phyloP scores from a whole-genome alignment of 23 tunicate genomes.

The Aplidium turbinatum region DNA sequence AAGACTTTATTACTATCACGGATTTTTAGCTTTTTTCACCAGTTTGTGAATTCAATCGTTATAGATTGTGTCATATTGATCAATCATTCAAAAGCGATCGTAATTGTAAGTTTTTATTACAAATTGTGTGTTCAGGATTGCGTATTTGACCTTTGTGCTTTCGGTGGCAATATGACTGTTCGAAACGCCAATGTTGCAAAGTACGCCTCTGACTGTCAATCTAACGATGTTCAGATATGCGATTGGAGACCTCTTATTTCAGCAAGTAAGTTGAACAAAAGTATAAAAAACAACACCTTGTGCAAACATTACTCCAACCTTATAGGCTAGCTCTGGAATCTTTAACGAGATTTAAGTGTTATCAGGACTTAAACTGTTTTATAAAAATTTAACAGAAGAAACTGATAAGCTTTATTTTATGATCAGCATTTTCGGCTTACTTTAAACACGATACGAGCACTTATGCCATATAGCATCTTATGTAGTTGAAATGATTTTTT shows the following conservation, averaged over 20 bases:
- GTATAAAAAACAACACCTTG: too few relatives aligned
- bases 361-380: neutral
- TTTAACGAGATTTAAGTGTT: too few relatives aligned
- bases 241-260: constrained; percentile 55
- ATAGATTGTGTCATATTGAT: too few relatives aligned
- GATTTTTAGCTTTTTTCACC: too few relatives aligned
- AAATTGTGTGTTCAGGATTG: constrained; percentile 41
- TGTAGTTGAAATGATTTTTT: neutral
- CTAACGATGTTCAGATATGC: constrained; percentile 26
- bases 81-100: too few relatives aligned
- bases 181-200: constrained; percentile 31
- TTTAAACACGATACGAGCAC: neutral
- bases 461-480: neutral
- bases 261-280: constrained; percentile 37
- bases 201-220: constrained; percentile 51
- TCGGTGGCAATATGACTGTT: constrained; percentile 27
- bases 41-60: too few relatives aligned
- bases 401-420: neutral
- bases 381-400: neutral
- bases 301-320: too few relatives aligned
- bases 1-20: too few relatives aligned
- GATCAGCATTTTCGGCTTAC: neutral
- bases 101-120: neutral
- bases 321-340: too few relatives aligned
- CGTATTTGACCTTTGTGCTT: constrained; percentile 70